These are phyloP conservation scores for Torymus texanus DNA, from an alignment of 2,888 invertebrate genomes.

Conservation along the genomic window DNA sequence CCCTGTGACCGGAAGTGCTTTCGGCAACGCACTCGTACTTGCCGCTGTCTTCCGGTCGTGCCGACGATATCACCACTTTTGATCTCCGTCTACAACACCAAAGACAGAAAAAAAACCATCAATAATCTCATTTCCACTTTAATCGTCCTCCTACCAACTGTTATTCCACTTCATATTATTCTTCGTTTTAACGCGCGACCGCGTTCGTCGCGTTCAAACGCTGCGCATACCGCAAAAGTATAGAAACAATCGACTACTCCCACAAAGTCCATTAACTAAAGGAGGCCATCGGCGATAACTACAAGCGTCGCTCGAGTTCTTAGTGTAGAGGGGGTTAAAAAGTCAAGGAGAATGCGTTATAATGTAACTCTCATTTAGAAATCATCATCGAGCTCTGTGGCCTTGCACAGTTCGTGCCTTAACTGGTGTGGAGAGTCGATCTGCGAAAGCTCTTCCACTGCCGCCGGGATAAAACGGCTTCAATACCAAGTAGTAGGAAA, in stretches of 20 bases:
- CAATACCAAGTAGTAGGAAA: background rate
- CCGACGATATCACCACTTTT: slow-evolving; percentile 86
- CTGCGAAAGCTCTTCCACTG: slow-evolving; percentile 5
- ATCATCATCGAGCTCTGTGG: slow-evolving; percentile 15
- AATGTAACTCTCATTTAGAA: slow-evolving; percentile 33
- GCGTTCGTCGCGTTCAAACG: too few relatives aligned
- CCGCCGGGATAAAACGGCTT: slow-evolving; percentile 16
- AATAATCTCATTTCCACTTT: too few relatives aligned
- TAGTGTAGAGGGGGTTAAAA: too few relatives aligned
- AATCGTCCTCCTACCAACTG: too few relatives aligned
- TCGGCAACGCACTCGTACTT: slow-evolving; percentile 89
- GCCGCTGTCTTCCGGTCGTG: slow-evolving; percentile 85
- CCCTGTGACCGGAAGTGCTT: slow-evolving; percentile 80
- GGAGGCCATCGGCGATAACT: too few relatives aligned
- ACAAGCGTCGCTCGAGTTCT: too few relatives aligned
- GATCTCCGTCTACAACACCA: slow-evolving; percentile 84
- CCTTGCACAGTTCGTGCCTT: slow-evolving; percentile 1
- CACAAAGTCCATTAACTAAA: too few relatives aligned
- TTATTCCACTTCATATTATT: too few relatives aligned
- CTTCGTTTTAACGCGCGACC: too few relatives aligned
- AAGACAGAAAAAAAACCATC: too few relatives aligned
- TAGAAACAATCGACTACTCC: too few relatives aligned
- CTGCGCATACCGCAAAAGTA: too few relatives aligned
- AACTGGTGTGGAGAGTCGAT: slow-evolving; percentile 27
- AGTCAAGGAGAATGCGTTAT: background rate